Percentiles rank a stretch among this genome's conserved stretches.
Conservation (phyloP, 2,888 invertebrate species). For the Sesamia inferens region DNA sequence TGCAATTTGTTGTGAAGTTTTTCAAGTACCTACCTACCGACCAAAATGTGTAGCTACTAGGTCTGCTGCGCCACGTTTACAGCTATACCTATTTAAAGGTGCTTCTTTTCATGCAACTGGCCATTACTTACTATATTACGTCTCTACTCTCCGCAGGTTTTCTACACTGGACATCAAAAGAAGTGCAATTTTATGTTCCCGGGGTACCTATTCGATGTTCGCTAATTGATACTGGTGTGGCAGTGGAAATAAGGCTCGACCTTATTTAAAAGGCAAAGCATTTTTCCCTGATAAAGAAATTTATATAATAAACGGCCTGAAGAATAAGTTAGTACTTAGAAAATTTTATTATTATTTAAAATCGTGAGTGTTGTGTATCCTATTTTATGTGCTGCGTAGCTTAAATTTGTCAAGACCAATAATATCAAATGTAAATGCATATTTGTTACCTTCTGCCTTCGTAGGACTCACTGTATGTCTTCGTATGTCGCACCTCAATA, state of each 20-base stretch:
- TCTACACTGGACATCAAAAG: neutral
- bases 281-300: neutral
- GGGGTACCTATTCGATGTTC: neutral
- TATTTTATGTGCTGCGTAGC: neutral
- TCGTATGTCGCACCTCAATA: neutral
- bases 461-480: too few species aligned
- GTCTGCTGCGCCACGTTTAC: conserved; percentile 5
- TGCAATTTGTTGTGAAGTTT: conserved; percentile 27
- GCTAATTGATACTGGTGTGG: conserved; percentile 1
- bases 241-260: neutral
- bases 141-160: neutral
- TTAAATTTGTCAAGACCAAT: too few species aligned
- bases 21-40: conserved; percentile 6
- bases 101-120: neutral
- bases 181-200: neutral
- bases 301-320: neutral
- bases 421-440: neutral
- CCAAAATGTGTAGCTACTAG: neutral
- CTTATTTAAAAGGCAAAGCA: neutral
- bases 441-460: neutral
- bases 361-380: neutral
- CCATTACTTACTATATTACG: neutral
- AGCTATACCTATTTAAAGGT: neutral
- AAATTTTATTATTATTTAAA: neutral
- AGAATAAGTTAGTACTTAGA: neutral